phyloP scores from a whole-genome alignment of 2,797 vertebrate genomes.

The Staurois parvus region DNA sequence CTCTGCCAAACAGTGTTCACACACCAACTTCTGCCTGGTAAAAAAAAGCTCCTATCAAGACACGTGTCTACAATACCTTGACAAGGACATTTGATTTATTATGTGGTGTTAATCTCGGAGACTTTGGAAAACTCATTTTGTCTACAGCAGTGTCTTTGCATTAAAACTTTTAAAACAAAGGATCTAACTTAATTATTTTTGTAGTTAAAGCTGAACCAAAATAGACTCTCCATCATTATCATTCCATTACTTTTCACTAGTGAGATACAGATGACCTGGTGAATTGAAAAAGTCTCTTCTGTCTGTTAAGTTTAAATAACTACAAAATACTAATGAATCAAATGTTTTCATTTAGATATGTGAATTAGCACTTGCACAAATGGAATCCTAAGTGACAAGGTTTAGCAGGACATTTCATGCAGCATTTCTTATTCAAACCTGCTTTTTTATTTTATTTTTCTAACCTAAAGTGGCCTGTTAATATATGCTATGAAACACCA shows the following conservation, averaged over 20 bases:
- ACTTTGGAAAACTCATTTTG: conserved; percentile 66
- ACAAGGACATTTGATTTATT: conserved; percentile 74
- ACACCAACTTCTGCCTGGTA: conserved; percentile 70
- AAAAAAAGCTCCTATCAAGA: conserved; percentile 64
- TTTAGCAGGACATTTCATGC: neutral
- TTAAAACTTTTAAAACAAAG: conserved; percentile 82
- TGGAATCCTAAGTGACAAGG: neutral
- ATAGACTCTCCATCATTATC: conserved; percentile 84
- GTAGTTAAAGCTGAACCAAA: conserved; percentile 89
- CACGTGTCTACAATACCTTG: conserved; percentile 70
- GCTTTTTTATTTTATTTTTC: neutral
- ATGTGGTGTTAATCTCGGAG: conserved; percentile 77
- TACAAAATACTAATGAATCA: neutral
- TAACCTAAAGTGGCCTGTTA: conserved; percentile 1
- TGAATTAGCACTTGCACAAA: neutral
- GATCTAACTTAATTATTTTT: conserved; percentile 93
- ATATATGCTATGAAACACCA: neutral
- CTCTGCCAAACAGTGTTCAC: conserved; percentile 73
- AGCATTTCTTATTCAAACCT: neutral
- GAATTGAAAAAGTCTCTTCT: conserved; percentile 4
- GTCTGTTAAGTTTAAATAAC: neutral
- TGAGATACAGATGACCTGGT: neutral
- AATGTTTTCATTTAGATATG: neutral
- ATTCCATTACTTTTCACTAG: conserved; percentile 80
- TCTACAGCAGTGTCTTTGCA: conserved; percentile 81